These are phyloP conservation scores for Chloromyia formosa DNA, from an alignment of 2,888 invertebrate genomes.

Conservation along the genomic window DNA sequence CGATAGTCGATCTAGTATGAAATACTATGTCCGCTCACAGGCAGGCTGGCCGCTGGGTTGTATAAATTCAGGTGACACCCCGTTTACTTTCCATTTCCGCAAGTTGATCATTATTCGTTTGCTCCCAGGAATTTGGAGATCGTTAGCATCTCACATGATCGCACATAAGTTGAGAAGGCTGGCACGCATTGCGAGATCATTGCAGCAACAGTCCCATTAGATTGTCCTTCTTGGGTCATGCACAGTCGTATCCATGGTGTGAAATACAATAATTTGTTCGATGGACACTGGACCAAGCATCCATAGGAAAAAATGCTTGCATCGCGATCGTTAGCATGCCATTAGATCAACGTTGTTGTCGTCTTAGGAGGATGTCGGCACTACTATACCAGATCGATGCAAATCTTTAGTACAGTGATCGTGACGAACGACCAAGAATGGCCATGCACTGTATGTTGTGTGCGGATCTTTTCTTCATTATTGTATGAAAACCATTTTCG, in stretches of 20 bases:
- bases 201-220: neutral
- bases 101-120: conserved; percentile 32
- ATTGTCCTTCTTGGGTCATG: neutral
- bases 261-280: conserved; percentile 38
- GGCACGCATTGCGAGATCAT: neutral
- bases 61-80: conserved; percentile 40
- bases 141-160: conserved; percentile 38
- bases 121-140: conserved; percentile 31
- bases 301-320: neutral
- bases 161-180: neutral
- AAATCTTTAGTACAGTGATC: conserved; percentile 30
- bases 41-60: neutral
- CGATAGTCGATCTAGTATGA: too few relatives aligned
- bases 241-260: conserved; percentile 1
- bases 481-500: neutral
- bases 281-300: neutral
- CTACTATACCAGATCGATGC: conserved; percentile 15
- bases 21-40: too few relatives aligned
- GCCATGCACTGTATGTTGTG: neutral
- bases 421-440: conserved; percentile 11
- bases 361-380: too few relatives aligned
- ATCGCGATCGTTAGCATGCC: conserved; percentile 1
- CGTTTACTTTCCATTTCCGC: conserved; percentile 44
- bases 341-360: conserved; percentile 12
- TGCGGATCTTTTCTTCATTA: neutral